Percentiles rank a stretch among this genome's conserved stretches.
Conservation (phyloP, 1,140 invertebrate genomes). For the Atopsyche davidsoni region DNA sequence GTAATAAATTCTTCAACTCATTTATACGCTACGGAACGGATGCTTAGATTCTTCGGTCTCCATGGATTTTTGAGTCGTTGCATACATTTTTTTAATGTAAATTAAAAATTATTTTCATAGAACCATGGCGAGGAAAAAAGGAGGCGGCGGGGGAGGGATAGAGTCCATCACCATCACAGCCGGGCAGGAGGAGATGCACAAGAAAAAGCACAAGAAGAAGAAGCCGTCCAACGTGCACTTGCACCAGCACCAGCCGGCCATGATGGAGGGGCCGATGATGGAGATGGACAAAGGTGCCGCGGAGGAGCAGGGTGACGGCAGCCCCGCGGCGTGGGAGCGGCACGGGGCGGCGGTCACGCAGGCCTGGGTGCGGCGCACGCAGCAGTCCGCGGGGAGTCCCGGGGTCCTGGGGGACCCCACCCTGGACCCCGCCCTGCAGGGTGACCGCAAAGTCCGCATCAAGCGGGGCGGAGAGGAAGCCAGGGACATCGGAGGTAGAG, state of each 20-base stretch:
- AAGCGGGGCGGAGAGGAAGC: conserved; percentile 23
- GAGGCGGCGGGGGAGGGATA: conserved; percentile 13
- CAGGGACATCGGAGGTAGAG: conserved; percentile 21
- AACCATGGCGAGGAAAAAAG: conserved; percentile 23
- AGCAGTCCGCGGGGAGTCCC: conserved; percentile 1
- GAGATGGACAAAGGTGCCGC: conserved; percentile 26
- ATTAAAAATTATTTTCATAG: conserved; percentile 14
- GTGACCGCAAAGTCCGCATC: conserved; percentile 24
- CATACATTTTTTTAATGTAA: conserved; percentile 4
- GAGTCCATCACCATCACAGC: conserved; percentile 27
- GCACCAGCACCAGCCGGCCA: conserved; percentile 10
- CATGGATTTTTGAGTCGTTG: no score
- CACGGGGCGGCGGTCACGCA: neutral
- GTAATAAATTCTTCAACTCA: no score
- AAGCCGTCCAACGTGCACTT: conserved; percentile 23
- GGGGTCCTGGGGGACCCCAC: conserved; percentile 7
- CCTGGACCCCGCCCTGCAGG: conserved; percentile 17
- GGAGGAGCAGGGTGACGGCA: neutral
- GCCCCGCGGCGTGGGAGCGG: neutral
- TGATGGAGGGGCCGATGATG: conserved; percentile 2
- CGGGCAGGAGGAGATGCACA: conserved; percentile 1
- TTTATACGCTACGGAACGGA: no score
- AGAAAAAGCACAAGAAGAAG: conserved; percentile 26
- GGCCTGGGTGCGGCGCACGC: no score
- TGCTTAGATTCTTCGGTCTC: no score